Evolutionary conservation across 2,888 invertebrate species (phyloP).

Genomic region (Luperina nickerlii): DNA sequence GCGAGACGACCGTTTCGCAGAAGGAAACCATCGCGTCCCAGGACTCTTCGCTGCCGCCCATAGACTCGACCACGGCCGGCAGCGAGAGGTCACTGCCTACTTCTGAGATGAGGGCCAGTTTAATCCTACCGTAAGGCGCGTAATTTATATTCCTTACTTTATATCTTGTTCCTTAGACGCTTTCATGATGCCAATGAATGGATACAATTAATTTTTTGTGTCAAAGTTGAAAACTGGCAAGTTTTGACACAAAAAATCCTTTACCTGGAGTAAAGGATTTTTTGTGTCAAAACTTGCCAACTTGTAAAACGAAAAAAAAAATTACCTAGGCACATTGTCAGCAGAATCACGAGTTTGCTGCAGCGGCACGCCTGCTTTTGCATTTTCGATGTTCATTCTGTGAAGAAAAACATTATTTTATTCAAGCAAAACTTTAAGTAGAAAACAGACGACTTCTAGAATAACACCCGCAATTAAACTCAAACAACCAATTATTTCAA

Average conservation of each 20-base stretch:
- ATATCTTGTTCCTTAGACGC: neutral
- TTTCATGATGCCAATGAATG: neutral
- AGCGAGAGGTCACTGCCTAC: too few species aligned
- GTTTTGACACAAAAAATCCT: neutral
- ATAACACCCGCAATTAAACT: neutral
- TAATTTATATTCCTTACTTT: too few species aligned
- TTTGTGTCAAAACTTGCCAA: too few species aligned
- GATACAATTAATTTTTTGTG: neutral
- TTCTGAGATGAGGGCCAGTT: too few species aligned
- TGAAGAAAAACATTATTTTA: neutral
- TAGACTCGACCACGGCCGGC: too few species aligned
- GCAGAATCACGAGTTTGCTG: neutral
- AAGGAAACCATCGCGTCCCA: too few species aligned
- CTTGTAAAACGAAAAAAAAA: neutral
- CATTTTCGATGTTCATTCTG: conserved; percentile 24
- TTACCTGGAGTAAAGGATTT: too few species aligned
- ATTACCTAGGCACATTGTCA: conserved; percentile 32
- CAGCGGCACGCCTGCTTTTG: too few species aligned
- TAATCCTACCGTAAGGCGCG: too few species aligned
- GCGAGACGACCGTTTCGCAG: too few species aligned
- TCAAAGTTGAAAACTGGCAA: neutral
- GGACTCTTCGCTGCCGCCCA: too few species aligned
- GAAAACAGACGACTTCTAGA: neutral
- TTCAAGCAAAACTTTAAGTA: neutral
- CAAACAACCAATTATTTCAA: too few species aligned